Evolutionary conservation across 1,140 invertebrate genomes (phyloP).

Genomic region (Solen grandis): DNA sequence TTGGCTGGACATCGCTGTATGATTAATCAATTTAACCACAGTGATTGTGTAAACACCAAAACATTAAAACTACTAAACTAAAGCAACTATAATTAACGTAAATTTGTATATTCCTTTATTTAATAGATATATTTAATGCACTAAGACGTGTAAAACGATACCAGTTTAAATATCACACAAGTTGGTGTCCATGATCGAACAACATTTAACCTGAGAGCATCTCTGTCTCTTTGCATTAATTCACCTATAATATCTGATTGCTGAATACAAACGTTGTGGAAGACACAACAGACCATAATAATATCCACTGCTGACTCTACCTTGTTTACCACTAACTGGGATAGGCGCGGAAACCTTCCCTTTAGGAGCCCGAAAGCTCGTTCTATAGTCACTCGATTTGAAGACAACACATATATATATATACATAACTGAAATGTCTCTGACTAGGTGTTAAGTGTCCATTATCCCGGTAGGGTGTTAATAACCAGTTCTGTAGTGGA

Average conservation of each 20-base stretch:
- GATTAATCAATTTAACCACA: too few relatives aligned
- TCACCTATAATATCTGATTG: conserved; percentile 34
- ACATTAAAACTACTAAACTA: too few relatives aligned
- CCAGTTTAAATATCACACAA: too few relatives aligned
- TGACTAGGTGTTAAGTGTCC: conserved; percentile 67
- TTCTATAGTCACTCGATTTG: conserved; percentile 72
- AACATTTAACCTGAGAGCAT: conserved; percentile 35
- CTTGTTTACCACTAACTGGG: conserved; percentile 61
- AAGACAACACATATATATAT: conserved; percentile 57
- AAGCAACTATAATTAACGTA: too few relatives aligned
- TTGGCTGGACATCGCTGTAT: too few relatives aligned
- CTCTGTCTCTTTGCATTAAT: conserved; percentile 26
- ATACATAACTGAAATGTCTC: conserved; percentile 70
- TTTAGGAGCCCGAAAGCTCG: conserved; percentile 66
- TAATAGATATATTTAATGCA: too few relatives aligned
- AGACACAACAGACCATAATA: conserved; percentile 69
- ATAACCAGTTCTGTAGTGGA: conserved; percentile 52
- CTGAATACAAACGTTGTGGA: conserved; percentile 76
- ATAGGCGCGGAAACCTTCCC: conserved; percentile 72
- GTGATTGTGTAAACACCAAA: too few relatives aligned
- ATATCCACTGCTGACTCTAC: conserved; percentile 67
- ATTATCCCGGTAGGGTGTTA: conserved; percentile 60
- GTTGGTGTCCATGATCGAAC: conserved; percentile 39
- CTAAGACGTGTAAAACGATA: too few relatives aligned
- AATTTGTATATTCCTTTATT: too few relatives aligned